Conservation (phyloP, 2,113 vertebrate genomes). For the Regulus satrapa region DNA sequence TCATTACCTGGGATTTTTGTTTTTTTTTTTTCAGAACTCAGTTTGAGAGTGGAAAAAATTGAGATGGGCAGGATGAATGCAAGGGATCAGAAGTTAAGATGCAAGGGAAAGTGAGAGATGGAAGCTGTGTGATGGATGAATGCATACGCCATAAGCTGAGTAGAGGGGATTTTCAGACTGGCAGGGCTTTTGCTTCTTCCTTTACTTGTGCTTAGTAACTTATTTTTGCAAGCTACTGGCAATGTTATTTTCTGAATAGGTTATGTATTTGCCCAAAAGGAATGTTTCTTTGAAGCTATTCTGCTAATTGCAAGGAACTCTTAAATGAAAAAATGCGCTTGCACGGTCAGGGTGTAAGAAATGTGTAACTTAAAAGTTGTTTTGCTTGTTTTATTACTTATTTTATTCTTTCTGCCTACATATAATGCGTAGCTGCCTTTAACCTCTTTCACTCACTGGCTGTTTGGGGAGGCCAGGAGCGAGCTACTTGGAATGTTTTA, state of each 20-base stretch:
- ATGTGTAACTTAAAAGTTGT: background rate
- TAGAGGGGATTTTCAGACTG: background rate
- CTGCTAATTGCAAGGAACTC: background rate
- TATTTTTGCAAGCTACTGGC: background rate
- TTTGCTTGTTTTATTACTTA: background rate
- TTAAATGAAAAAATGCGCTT: background rate
- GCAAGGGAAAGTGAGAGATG: background rate
- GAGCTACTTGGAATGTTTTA: background rate
- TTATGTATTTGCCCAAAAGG: conserved; percentile 42
- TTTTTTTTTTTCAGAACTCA: background rate
- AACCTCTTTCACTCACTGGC: background rate
- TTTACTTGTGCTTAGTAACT: background rate
- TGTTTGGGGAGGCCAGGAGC: background rate
- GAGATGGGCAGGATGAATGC: background rate
- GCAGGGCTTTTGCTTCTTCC: background rate
- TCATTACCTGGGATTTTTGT: background rate
- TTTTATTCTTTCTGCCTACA: background rate
- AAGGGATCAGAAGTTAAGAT: background rate
- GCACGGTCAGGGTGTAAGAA: background rate
- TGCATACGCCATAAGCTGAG: background rate
- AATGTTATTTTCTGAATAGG: background rate
- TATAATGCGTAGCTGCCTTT: background rate
- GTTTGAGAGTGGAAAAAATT: background rate
- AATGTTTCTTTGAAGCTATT: background rate
- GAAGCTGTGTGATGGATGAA: background rate